These are phyloP conservation scores for Monopterus albus DNA, from an alignment of 2,113 vertebrate species.

Conservation along the genomic window DNA sequence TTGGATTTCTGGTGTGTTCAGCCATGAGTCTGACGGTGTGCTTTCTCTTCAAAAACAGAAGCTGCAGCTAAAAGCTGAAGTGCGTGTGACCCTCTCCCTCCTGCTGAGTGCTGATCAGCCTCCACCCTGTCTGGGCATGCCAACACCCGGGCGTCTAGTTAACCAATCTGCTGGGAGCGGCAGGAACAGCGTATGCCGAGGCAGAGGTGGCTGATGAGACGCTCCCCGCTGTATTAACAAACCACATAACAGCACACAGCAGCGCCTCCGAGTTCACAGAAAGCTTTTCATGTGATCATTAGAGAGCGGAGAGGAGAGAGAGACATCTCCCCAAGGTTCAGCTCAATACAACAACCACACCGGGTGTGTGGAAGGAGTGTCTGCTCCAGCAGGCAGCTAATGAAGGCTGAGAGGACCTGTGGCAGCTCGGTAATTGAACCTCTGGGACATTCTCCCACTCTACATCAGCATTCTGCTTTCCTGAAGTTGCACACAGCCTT, in stretches of 20 bases:
- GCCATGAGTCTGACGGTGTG: too few species aligned
- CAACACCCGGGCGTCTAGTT: constrained; percentile 67
- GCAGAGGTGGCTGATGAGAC: constrained; percentile 28
- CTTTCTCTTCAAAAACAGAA: too few species aligned
- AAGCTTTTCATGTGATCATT: constrained; percentile 47
- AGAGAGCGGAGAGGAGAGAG: constrained; percentile 33
- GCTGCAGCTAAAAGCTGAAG: background rate
- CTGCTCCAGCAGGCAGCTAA: constrained; percentile 76
- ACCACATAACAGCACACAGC: constrained; percentile 68
- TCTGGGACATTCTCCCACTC: constrained; percentile 77
- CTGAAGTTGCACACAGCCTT: constrained; percentile 19
- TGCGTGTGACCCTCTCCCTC: background rate
- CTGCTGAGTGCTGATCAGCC: constrained; percentile 23
- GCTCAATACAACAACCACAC: constrained; percentile 49
- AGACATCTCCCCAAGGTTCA: constrained; percentile 45
- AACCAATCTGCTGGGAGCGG: constrained; percentile 59
- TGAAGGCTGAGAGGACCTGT: constrained; percentile 74
- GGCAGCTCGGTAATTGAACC: constrained; percentile 76
- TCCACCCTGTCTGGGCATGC: constrained; percentile 56
- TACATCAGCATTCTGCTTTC: constrained; percentile 68
- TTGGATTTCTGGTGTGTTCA: too few species aligned
- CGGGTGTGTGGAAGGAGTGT: constrained; percentile 61
- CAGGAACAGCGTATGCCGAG: constrained; percentile 15
- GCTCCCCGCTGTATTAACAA: constrained; percentile 45
- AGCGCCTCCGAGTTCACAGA: constrained; percentile 30